phyloP scores from a whole-genome alignment of 2,888 invertebrate species.

The Cosmia pyralina region DNA sequence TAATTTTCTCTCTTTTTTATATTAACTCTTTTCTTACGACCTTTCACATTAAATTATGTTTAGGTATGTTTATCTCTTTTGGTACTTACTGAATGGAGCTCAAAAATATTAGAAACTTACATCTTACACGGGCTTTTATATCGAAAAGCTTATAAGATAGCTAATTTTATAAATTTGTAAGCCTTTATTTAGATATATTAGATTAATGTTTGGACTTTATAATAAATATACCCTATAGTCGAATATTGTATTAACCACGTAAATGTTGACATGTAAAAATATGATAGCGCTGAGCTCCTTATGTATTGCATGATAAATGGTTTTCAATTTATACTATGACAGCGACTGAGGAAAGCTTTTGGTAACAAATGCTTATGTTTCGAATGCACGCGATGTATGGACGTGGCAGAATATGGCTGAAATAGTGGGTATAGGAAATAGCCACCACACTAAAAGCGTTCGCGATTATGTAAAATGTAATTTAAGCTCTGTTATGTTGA shows the following conservation, averaged over 20 bases:
- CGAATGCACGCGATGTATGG: conserved; percentile 84
- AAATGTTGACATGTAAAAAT: conserved; percentile 70
- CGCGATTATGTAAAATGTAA: conserved; percentile 42
- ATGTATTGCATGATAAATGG: conserved; percentile 87
- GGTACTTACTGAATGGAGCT: conserved; percentile 5
- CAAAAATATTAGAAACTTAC: conserved; percentile 2
- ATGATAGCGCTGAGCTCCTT: conserved; percentile 77
- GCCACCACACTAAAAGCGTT: not conserved
- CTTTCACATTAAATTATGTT: conserved; percentile 27
- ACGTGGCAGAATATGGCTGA: conserved; percentile 55
- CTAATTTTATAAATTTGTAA: conserved; percentile 33
- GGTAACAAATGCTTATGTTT: conserved; percentile 87
- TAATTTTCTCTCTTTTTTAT: not conserved
- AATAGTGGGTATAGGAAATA: conserved; percentile 30
- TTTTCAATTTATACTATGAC: conserved; percentile 88
- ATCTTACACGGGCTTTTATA: not conserved
- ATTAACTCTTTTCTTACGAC: conserved; percentile 8
- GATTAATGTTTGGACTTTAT: conserved; percentile 51
- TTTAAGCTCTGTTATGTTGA: conserved; percentile 25
- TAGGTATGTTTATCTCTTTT: conserved; percentile 10
- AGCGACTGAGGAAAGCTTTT: conserved; percentile 86
- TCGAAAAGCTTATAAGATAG: conserved; percentile 28
- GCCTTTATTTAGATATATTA: conserved; percentile 39
- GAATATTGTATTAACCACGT: conserved; percentile 63
- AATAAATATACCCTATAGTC: conserved; percentile 49